phyloP scores from a whole-genome alignment of 2,888 invertebrate genomes.

The Acanthosepion lycidas region DNA sequence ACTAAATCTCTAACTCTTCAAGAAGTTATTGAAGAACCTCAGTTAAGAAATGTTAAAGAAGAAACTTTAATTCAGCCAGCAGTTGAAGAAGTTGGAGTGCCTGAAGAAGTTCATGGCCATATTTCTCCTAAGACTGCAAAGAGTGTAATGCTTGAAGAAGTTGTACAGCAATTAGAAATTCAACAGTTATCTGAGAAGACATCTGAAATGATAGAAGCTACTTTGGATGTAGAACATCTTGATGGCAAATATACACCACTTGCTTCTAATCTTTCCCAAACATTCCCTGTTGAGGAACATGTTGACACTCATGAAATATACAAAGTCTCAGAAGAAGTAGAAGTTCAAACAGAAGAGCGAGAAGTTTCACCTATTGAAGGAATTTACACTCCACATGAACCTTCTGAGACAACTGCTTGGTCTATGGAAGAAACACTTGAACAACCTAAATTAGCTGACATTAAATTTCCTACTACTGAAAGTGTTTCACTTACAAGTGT shows the following conservation, averaged over 20 bases:
- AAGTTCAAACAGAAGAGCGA: background rate
- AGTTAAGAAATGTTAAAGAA: conserved; percentile 41
- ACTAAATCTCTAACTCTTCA: conserved; percentile 47
- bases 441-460: conserved; percentile 51
- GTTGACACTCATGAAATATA: background rate
- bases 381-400: background rate
- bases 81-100: conserved; percentile 57
- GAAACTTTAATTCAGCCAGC: conserved; percentile 42
- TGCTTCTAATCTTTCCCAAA: conserved; percentile 6
- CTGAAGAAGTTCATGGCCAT: conserved; percentile 55
- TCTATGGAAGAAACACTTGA: conserved; percentile 51
- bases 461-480: conserved; percentile 50
- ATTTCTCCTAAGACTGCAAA: conserved; percentile 43
- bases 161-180: background rate
- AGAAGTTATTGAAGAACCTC: conserved; percentile 49
- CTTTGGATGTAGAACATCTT: background rate
- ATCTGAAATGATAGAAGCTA: background rate
- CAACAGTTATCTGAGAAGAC: background rate
- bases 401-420: background rate
- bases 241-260: conserved; percentile 1
- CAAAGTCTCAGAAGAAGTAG: background rate
- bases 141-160: conserved; percentile 5
- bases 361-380: background rate
- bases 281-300: background rate
- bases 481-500: conserved; percentile 51